phyloP scores from a whole-genome alignment of 2,113 vertebrate genomes.

The Xiphophorus maculatus region DNA sequence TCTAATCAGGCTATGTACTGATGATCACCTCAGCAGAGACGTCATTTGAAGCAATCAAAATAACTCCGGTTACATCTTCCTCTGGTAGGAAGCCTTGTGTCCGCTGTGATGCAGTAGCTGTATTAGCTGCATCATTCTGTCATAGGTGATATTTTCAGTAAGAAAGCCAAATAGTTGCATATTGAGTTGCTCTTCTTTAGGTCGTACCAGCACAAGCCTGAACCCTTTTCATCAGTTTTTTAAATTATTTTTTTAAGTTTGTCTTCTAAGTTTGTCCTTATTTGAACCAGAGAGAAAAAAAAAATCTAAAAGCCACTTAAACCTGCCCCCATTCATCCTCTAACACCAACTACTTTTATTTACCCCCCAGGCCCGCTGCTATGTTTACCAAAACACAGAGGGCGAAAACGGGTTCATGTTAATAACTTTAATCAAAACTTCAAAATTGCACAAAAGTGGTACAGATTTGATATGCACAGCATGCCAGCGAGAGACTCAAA shows the following conservation, averaged over 20 bases:
- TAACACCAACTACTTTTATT: background rate
- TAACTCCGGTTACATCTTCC: conserved; percentile 36
- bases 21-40: conserved; percentile 67
- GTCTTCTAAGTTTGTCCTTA: background rate
- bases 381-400: conserved; percentile 38
- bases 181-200: conserved; percentile 11
- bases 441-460: conserved; percentile 41
- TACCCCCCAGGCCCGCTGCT: conserved; percentile 5
- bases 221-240: background rate
- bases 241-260: background rate
- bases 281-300: background rate
- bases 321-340: background rate
- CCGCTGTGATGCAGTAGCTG: conserved; percentile 33
- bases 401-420: conserved; percentile 15
- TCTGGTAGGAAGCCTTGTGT: conserved; percentile 22
- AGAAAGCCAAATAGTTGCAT: conserved; percentile 2
- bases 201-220: background rate
- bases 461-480: conserved; percentile 53
- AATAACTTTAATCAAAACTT: conserved; percentile 47
- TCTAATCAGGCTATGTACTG: conserved; percentile 57
- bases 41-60: conserved; percentile 62
- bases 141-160: conserved; percentile 24
- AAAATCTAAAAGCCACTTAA: background rate
- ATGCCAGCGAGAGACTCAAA: conserved; percentile 43
- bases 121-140: conserved; percentile 22